Evolutionary conservation across 2,888 invertebrate genomes (phyloP), one percentile per base, ranked within the genome.

Genomic region (Agonopterix alstromeriana): DNA sequence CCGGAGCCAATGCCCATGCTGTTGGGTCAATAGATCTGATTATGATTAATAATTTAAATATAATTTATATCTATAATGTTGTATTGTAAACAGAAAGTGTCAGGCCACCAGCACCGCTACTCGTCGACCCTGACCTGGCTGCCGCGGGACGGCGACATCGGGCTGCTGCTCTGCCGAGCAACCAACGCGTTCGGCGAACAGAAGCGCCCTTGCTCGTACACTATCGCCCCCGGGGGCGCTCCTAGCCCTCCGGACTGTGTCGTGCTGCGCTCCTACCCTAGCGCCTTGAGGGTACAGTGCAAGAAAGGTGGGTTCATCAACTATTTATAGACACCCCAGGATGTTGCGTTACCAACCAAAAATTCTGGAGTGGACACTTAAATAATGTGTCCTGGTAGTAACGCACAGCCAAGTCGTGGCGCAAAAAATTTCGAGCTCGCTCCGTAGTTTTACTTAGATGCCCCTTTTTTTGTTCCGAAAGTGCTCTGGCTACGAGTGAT

Each of bases 121-220:
- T 61, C 71, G 0, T 80, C 84, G 0, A 73, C 73, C 0, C 55
- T 86, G 38, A 77, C 74, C 0, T 86, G 84, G 85, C 46, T 72
- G 2, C 67, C 79, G 0, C 62, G 71, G 0, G 62, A 65, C 0
- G 66, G 61, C 0, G 82, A 84, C 53, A 49, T 76, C 0, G 86
- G 86, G 0, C 46, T 61, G 1, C 66, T 86, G 0, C 60, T 65
- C 8, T 86, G 85, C 51, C 64, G 77, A 0, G 84, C 83, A 0
- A 72, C 71, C 0, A 86, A 84, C 55, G 35, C 65, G 0, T 77
- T 77, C 42, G 86, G 86, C 0, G 80, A 81, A 35, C 84, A 84
- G 55, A 77, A 74, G 49, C 58, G 58, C 0, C 73, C 84, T 0
- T 86, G 86, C 53, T 52, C 57, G 0, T 82, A 61, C 55, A 63